Base-by-base conservation (phyloP, 1,140 invertebrate species). In the Calosoma granatense region DNA sequence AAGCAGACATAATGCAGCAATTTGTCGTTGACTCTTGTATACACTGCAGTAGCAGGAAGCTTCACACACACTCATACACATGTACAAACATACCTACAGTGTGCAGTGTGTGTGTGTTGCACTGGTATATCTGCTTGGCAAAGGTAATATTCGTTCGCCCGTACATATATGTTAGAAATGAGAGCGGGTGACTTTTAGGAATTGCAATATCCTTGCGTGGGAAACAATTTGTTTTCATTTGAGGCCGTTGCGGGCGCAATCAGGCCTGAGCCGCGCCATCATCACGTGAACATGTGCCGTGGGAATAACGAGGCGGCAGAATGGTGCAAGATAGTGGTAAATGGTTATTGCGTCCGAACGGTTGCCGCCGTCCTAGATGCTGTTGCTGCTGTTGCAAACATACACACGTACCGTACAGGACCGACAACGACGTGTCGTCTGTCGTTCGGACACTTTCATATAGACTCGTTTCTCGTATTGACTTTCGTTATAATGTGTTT, bases 151-250 rank as follows among this genome's bases (percentile, higher is more conserved):
- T 58, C 54, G 59, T 57, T 60, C 64, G n/a, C n/a, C n/a, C 26
- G n/a, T 36, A 36, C 26, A 36, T 36, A 36, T n/a, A 36, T 36
- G n/a, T 36, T 9, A 36, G 26, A 63, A 65, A 65, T 62, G 63
- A 65, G 63, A 62, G 58, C 47, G 58, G 55, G 59, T 60, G 59
- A 66, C 62, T 63, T 66, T 64, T 66, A 65, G 60, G 65, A 59
- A 56, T 55, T 39, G 59, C 61, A 63, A 62, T 63, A 65, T 65
- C 62, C 65, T 65, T 65, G 63, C 61, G 63, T 61, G 56, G 60
- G 65, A 65, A 61, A 62, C 64, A 66, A 68, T 68, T 67, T 62
- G 63, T 68, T 68, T 67, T 67, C 67, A 68, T 68, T 67, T 36
- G 26, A 36, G 26, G 26, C 58, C 63, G 57, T 56, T 54, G 57